Percentiles rank a stretch among this genome's conserved stretches.
Conservation (phyloP, 2,888 invertebrate genomes). For the Pammene aurita region DNA sequence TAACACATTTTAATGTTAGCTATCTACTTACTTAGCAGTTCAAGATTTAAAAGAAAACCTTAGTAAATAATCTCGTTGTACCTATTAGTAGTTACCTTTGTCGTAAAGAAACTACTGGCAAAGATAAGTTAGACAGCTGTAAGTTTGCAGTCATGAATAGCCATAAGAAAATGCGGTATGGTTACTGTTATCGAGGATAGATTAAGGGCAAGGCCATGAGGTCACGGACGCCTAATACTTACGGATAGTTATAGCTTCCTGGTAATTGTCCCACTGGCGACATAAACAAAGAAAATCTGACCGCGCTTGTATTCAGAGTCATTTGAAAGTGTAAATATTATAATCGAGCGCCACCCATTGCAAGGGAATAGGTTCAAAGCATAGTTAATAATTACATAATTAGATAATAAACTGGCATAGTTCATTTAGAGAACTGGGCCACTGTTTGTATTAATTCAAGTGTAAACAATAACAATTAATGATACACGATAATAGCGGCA, state of each 20-base stretch:
- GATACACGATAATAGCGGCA: conserved; percentile 27
- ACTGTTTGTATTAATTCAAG: conserved; percentile 40
- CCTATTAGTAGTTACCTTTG: too few species aligned
- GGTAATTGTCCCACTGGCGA: conserved; percentile 52
- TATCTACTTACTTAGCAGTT: too few species aligned
- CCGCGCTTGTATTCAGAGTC: conserved; percentile 14
- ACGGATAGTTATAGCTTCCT: conserved; percentile 55
- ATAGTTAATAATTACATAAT: conserved; percentile 8
- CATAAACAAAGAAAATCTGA: conserved; percentile 19
- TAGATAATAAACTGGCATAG: conserved; percentile 26
- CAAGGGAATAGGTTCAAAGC: background rate
- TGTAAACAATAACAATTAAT: conserved; percentile 33
- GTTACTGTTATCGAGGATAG: conserved; percentile 53
- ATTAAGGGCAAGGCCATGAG: conserved; percentile 68
- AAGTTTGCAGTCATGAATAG: background rate
- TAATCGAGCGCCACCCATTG: background rate
- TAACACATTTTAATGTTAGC: too few species aligned
- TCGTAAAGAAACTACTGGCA: too few species aligned
- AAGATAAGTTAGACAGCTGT: too few species aligned
- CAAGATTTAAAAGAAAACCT: too few species aligned
- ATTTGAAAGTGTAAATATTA: conserved; percentile 24
- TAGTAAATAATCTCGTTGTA: too few species aligned
- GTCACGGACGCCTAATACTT: conserved; percentile 60
- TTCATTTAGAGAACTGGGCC: conserved; percentile 39
- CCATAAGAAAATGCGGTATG: conserved; percentile 37